Evolutionary conservation across 2,113 vertebrate genomes (phyloP), one percentile per base, ranked within the genome.

Genomic region (Morone chrysops): DNA sequence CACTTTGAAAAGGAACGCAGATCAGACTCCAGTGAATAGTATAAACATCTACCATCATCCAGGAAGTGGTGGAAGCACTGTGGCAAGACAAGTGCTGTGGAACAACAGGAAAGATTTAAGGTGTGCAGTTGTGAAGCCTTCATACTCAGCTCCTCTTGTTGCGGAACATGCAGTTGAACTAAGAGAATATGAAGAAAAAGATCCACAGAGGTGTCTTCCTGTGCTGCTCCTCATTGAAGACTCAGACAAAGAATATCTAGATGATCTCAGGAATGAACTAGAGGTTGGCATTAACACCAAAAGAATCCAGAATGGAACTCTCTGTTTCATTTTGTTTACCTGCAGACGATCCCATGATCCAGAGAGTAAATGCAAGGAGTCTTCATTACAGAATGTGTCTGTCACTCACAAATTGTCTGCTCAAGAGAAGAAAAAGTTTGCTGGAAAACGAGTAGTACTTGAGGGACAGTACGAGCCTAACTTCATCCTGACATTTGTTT

Each of bases 51-150:
- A 93, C 86, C 97, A 97, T 88, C 96, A 97, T 48, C 96, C 97
- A 25, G 97, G 96, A 59, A 97, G 97, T 6, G 97, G 96, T 41
- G 96, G 97, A 68, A 97, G 96, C 83, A 97, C 96, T 63, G 95
- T 96, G 36, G 95, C 96, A 81, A 92, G 95, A 13, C 96, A 97
- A 51, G 90, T 97, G 47, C 87, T 97, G 0, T 97, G 96, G 96
- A 96, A 95, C 77, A 93, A 89, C 22, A 95, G 93, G 78, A 96
- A 91, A 79, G 78, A 90, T 13, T 85, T 96, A 4, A 92, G 95
- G 57, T 97, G 96, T 89, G 96, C 91, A 1, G 90, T 96, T 53
- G 93, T 96, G 62, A 96, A 95, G 71, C 22, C 91, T 2, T 94
- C 93, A 1, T 93, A 93, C 43, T 0, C 94, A 1, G 87, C 69